A percentile compares a stretch with the other conserved stretches of the same genome.
phyloP scores from a whole-genome alignment of 2,113 vertebrate species.

The Hippocampus zosterae region DNA sequence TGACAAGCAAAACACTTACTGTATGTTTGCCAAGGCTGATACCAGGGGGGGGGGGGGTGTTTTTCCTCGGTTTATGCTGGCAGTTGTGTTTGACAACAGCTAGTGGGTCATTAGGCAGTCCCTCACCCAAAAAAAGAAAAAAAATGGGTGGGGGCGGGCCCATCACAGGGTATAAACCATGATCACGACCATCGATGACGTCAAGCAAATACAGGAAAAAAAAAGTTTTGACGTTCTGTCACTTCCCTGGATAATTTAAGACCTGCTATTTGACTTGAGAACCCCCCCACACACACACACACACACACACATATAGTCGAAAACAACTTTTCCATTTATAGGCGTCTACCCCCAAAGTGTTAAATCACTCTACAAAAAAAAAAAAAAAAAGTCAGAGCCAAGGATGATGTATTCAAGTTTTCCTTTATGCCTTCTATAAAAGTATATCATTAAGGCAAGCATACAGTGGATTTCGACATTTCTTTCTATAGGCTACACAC shows the following conservation, averaged over 20 bases:
- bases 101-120: conserved; percentile 46
- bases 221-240: not conserved
- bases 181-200: not conserved
- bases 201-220: not conserved
- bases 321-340: not conserved
- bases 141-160: not conserved
- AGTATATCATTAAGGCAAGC: conserved; percentile 89
- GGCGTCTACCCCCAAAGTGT: not conserved
- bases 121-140: conserved; percentile 18
- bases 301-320: not conserved
- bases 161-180: no score
- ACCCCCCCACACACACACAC: no score
- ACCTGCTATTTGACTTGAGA: no score
- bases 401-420: conserved; percentile 75
- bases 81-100: conserved; percentile 81
- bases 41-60: conserved; percentile 7
- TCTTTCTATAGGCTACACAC: conserved; percentile 74
- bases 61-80: conserved; percentile 77
- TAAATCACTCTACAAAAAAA: conserved; percentile 4
- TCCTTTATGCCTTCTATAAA: conserved; percentile 88
- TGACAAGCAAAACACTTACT: not conserved
- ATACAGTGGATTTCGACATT: conserved; percentile 87
- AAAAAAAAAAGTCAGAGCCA: conserved; percentile 67
- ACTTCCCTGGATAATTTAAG: no score
- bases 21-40: conserved; percentile 3